Conservation (phyloP, 2,113 vertebrate genomes). For the Takifugu bimaculatus region DNA sequence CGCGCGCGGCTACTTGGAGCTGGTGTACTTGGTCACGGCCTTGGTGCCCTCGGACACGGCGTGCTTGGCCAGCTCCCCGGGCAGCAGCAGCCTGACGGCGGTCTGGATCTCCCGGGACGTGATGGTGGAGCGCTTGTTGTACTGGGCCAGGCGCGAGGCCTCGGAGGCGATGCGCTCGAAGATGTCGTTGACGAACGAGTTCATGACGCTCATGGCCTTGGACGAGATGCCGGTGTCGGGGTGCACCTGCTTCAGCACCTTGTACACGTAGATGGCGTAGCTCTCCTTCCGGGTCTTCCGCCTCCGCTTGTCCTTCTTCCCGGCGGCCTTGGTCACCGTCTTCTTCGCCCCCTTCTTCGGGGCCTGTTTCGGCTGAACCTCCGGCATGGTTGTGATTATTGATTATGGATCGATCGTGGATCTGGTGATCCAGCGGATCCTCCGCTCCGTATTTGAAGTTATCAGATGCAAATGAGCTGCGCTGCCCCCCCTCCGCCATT, state of each 20-base stretch:
- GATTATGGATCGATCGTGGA: background rate
- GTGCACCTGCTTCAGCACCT: slow-evolving; percentile 55
- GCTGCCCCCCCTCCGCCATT: background rate
- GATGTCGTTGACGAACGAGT: slow-evolving; percentile 54
- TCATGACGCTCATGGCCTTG: slow-evolving; percentile 60
- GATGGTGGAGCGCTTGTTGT: slow-evolving; percentile 69
- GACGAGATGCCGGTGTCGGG: slow-evolving; percentile 52
- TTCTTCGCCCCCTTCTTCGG: slow-evolving; percentile 37
- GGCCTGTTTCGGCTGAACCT: background rate
- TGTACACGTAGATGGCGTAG: slow-evolving; percentile 56
- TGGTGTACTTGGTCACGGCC: slow-evolving; percentile 56
- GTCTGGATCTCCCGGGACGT: slow-evolving; percentile 83
- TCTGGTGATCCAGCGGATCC: background rate
- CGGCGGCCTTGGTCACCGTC: slow-evolving; percentile 1
- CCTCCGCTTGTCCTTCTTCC: slow-evolving; percentile 9
- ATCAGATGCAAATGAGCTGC: background rate
- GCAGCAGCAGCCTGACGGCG: slow-evolving; percentile 71
- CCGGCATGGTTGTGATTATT: background rate
- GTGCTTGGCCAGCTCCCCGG: slow-evolving; percentile 59
- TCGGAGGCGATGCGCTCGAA: slow-evolving; percentile 64
- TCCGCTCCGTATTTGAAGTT: background rate
- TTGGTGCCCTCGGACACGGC: slow-evolving; percentile 61
- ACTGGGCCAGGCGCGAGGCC: slow-evolving; percentile 63
- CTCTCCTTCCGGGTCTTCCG: slow-evolving; percentile 36
- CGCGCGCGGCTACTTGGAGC: slow-evolving; percentile 31